phyloP scores from a whole-genome alignment of 1,140 invertebrate genomes.

The Dendrolimus punctatus region DNA sequence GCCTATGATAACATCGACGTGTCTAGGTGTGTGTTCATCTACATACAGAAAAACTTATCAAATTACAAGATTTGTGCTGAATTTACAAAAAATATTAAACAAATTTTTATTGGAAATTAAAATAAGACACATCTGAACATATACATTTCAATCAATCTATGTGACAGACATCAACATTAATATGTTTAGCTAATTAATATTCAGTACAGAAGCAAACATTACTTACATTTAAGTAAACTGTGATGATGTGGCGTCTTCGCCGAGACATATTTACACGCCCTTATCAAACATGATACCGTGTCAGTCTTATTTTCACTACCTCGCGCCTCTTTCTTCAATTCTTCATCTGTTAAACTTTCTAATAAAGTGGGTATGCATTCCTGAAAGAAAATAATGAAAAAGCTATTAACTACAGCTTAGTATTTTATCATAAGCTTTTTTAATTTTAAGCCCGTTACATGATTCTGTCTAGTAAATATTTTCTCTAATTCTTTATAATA shows the following conservation, averaged over 20 bases:
- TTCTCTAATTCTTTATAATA: too few relatives aligned
- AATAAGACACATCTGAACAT: too few relatives aligned
- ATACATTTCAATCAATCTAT: too few relatives aligned
- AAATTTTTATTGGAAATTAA: too few relatives aligned
- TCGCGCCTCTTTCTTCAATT: conserved; percentile 96
- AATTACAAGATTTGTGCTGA: too few relatives aligned
- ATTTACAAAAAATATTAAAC: too few relatives aligned
- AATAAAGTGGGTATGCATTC: conserved; percentile 93
- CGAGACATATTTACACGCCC: conserved; percentile 91
- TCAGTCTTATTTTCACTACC: conserved; percentile 94
- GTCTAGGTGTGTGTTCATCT: too few relatives aligned
- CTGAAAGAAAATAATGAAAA: conserved; percentile 65
- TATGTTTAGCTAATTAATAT: background rate
- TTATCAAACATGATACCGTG: conserved; percentile 91
- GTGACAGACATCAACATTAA: background rate
- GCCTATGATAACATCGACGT: too few relatives aligned
- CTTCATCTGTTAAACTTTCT: conserved; percentile 96
- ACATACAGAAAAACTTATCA: too few relatives aligned
- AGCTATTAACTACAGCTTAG: background rate
- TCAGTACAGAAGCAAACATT: conserved; percentile 1
- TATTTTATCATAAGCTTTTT: too few relatives aligned
- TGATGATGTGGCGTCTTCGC: conserved; percentile 70
- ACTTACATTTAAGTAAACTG: conserved; percentile 65
- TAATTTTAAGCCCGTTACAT: too few relatives aligned
- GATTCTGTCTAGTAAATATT: background rate